These are phyloP conservation scores for Pseudorhiza aurosa DNA, from an alignment of 30 jellyfish, hydroid and myxozoan genomes.

Conservation along the genomic window DNA sequence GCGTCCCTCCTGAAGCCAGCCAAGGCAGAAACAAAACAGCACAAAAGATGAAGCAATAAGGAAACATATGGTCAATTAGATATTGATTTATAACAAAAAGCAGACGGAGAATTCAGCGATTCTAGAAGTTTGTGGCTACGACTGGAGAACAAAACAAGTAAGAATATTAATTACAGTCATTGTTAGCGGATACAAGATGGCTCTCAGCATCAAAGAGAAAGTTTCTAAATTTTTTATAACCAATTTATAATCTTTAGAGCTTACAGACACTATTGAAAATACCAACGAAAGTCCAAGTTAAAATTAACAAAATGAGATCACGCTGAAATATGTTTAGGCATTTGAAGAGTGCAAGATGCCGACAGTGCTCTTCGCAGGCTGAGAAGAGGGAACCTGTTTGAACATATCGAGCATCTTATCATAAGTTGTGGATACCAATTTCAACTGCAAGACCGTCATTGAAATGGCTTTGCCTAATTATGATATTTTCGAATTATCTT, in stretches of 20 bases:
- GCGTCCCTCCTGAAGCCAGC: slow-evolving; percentile 24
- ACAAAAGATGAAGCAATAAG: slow-evolving; percentile 17
- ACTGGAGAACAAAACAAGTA: slow-evolving; percentile 10
- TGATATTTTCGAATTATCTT: too few species aligned
- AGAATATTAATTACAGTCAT: slow-evolving; percentile 2
- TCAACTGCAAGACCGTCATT: too few species aligned
- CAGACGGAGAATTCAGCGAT: not conserved
- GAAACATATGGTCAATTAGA: slow-evolving; percentile 63
- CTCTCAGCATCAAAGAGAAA: slow-evolving; percentile 1
- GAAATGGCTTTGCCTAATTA: too few species aligned
- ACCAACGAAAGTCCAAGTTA: too few species aligned
- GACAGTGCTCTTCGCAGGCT: too few species aligned
- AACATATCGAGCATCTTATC: too few species aligned
- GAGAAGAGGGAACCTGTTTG: too few species aligned
- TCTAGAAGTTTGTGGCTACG: slow-evolving; percentile 17
- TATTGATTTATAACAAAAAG: slow-evolving; percentile 12
- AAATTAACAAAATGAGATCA: too few species aligned
- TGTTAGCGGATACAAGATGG: slow-evolving; percentile 52
- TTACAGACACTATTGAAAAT: not conserved
- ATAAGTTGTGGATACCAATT: too few species aligned
- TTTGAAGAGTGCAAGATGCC: too few species aligned
- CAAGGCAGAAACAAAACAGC: not conserved
- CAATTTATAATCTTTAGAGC: not conserved
- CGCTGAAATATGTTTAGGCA: too few species aligned
- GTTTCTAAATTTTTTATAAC: not conserved